Base-by-base conservation (phyloP, 2,888 invertebrate species). In the Leptinotarsa tumamoca region DNA sequence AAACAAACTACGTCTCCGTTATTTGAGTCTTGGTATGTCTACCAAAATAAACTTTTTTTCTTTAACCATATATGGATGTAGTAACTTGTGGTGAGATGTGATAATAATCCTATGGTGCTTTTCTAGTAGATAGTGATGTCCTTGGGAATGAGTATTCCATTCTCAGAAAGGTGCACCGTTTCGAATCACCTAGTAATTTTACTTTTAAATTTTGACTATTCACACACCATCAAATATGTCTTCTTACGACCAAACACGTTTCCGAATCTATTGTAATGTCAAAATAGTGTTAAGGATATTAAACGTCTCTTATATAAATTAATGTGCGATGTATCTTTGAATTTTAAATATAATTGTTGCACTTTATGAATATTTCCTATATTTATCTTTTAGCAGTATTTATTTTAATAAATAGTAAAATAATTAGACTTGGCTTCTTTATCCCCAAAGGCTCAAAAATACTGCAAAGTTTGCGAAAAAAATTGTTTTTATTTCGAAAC, bases 61-160 rank as follows among this genome's bases (percentile, higher is more conserved):
- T 68, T 63, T 52, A 27, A 77, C 68, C 69, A 69, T 72, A 70
- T 74, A 74, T 77, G 74, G 71, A 78, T 74, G 73, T 76, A 75
- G 72, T 78, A 76, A 79, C 76, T 77, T 79, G 80, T 78, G 80
- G 78, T 78, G 78, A 80, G 80, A 79, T 79, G 79, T 80, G 79
- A 80, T 80, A 80, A 79, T 80, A 80, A 80, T 80, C 80, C 79
- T 78, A 77, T 80, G 80, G 80, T 80, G 80, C 80, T 80, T 80
- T 77, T 80, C 79, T 80, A 80, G 74, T 80, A 80, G 79, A 73
- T 75, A 80, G 78, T 78, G 78, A 80, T 80, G 78, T 78, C 78
- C 78, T 76, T 78, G 75, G 77, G 77, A 79, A 58, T 75, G 72
- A 76, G 74, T 72, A 75, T 73, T 73, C 73, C 71, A 76, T 72